A percentile compares a stretch with the other conserved stretches of the same genome.
These are phyloP conservation scores for Ophiodon elongatus DNA, from an alignment of 2,113 vertebrate genomes.

Conservation along the genomic window DNA sequence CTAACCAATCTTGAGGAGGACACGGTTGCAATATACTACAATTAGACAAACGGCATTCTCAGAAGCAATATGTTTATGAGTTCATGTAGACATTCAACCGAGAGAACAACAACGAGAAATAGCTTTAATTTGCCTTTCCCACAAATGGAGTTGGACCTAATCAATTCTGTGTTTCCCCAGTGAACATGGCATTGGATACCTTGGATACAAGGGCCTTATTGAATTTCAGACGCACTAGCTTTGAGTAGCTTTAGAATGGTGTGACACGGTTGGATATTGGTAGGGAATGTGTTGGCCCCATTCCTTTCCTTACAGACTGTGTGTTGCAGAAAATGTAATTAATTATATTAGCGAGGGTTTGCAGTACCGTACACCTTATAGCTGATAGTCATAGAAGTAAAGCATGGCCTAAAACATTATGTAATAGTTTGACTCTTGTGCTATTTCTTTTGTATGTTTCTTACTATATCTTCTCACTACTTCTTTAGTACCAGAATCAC, in stretches of 20 bases:
- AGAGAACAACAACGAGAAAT: constrained; percentile 51
- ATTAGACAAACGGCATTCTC: constrained; percentile 65
- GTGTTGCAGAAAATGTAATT: constrained; percentile 39
- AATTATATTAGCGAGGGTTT: constrained; percentile 30
- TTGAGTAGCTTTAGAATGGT: constrained; percentile 54
- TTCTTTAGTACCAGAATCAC: neutral
- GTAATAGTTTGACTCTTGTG: neutral
- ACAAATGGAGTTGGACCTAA: constrained; percentile 44
- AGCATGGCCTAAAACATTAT: neutral
- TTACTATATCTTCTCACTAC: constrained; percentile 1
- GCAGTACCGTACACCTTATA: neutral
- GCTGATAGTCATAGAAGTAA: constrained; percentile 14
- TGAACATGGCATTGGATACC: constrained; percentile 41
- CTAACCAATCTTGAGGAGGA: constrained; percentile 30
- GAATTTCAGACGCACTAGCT: constrained; percentile 50
- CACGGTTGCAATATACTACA: constrained; percentile 49
- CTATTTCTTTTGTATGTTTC: constrained; percentile 25
- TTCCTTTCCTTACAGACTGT: constrained; percentile 22
- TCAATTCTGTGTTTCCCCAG: constrained; percentile 64
- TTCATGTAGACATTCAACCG: constrained; percentile 59
- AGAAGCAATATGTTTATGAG: constrained; percentile 30
- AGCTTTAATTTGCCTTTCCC: constrained; percentile 58
- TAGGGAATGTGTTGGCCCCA: constrained; percentile 32
- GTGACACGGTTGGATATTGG: constrained; percentile 42
- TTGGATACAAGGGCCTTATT: constrained; percentile 50